Conservation (phyloP, 2,888 invertebrate genomes). For the Erebia palarica region DNA sequence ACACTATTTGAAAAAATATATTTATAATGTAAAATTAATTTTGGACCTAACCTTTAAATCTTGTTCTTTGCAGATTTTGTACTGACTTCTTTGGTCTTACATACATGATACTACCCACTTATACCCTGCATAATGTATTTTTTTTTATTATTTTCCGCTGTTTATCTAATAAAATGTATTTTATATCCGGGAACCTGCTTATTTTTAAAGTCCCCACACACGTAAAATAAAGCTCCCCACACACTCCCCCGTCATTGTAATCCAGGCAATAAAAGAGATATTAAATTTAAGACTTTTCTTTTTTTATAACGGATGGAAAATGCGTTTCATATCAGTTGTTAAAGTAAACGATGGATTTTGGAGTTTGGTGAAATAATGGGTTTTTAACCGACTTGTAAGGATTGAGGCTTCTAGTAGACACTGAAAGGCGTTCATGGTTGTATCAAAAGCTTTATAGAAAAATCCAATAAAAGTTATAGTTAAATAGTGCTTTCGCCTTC, state of each 20-base stretch:
- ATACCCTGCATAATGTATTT: conserved; percentile 6
- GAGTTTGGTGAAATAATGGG: conserved; percentile 23
- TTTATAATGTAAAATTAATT: too few species aligned
- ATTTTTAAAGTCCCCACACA: conserved; percentile 39
- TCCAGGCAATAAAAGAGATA: conserved; percentile 76
- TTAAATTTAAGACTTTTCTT: conserved; percentile 71
- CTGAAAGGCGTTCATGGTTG: too few species aligned
- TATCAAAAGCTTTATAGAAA: too few species aligned
- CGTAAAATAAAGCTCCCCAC: conserved; percentile 48
- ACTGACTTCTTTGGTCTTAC: background rate
- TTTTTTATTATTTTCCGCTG: conserved; percentile 14
- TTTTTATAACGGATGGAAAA: conserved; percentile 77
- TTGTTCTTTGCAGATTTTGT: too few species aligned
- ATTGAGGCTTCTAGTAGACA: background rate
- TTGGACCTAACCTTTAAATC: too few species aligned
- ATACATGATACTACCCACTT: background rate
- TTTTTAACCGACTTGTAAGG: background rate
- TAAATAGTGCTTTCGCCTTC: too few species aligned
- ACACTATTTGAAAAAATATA: too few species aligned
- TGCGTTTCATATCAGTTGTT: conserved; percentile 77
- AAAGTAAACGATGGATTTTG: conserved; percentile 74
- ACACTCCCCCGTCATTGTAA: conserved; percentile 68
- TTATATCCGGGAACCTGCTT: conserved; percentile 27
- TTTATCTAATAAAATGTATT: conserved; percentile 22
- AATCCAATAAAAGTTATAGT: too few species aligned